Base-by-base conservation (phyloP, 2,888 invertebrate species). In the Anaspis maculata region DNA sequence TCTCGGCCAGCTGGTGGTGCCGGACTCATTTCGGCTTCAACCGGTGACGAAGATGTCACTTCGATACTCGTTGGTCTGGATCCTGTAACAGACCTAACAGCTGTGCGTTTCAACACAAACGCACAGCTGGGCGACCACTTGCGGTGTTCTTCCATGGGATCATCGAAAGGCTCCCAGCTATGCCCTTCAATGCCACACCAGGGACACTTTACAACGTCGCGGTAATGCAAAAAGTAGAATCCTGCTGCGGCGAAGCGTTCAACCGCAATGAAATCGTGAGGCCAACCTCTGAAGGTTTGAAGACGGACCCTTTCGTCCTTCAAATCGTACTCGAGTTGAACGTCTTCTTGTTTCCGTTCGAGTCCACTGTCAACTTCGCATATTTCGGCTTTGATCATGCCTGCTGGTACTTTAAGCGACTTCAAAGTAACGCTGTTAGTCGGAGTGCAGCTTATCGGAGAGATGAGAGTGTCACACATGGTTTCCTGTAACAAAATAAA, bases 61-160 rank as follows among this genome's bases (percentile, higher is more conserved):
- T n/a, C n/a, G n/a, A n/a, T n/a, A n/a, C n/a, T n/a, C n/a, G n/a
- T n/a, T n/a, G n/a, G n/a, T n/a, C n/a, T n/a, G n/a, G n/a, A n/a
- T n/a, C n/a, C n/a, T n/a, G n/a, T n/a, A n/a, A n/a, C n/a, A n/a
- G n/a, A n/a, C n/a, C n/a, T 15, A 25, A 19, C 30, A 29, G 38
- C 37, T n/a, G 15, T 5, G 13, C 10, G 6, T 3, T 44, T 73
- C 13, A 77, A 69, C 25, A 91, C 64, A 52, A 89, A 82, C 2
- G 84, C 79, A 57, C 92, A 92, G 45, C 78, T 75, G 1, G 83
- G 81, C 22, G 84, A 83, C 80, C 85, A 88, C 30, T 78, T 73
- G 47, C 76, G 70, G 63, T 92, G 92, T 56, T 91, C 90, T 12
- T 70, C 69, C 56, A 81, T 76, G 2, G 89, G 85, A 56, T 81